Evolutionary conservation across 1,140 invertebrate genomes (phyloP).

Genomic region (Saccostrea cuccullata): DNA sequence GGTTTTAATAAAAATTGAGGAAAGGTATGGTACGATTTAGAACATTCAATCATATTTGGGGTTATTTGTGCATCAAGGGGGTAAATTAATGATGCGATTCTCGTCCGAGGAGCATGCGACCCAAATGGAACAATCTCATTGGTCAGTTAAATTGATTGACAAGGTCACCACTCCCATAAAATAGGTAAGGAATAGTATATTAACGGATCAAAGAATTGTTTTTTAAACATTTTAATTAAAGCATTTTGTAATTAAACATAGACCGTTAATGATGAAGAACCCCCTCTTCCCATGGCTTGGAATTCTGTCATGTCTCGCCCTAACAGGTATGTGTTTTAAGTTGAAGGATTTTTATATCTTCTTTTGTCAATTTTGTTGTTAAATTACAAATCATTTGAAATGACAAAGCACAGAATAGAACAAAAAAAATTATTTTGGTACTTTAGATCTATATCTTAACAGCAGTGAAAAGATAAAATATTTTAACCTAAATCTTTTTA

Average conservation of each 20-base stretch:
- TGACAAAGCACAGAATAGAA: too few species aligned
- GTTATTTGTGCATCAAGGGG: not conserved
- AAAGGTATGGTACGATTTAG: slow-evolving; percentile 5
- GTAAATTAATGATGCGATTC: slow-evolving; percentile 3
- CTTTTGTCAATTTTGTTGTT: too few species aligned
- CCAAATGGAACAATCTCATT: not conserved
- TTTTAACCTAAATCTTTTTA: too few species aligned
- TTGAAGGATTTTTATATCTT: too few species aligned
- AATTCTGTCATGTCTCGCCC: not conserved
- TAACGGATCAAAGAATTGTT: not conserved
- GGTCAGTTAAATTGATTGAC: not conserved
- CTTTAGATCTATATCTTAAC: too few species aligned
- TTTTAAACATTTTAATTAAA: not conserved
- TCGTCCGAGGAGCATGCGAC: slow-evolving; percentile 6
- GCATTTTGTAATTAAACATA: not conserved
- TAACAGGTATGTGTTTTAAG: not conserved
- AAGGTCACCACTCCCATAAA: not conserved
- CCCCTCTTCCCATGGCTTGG: not conserved
- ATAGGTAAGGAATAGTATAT: not conserved
- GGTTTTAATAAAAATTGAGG: not conserved
- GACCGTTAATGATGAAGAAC: not conserved
- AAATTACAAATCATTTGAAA: too few species aligned
- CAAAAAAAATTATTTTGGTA: too few species aligned
- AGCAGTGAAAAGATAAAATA: too few species aligned
- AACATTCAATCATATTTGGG: not conserved